A percentile compares a stretch with the other conserved stretches of the same genome.
These are phyloP conservation scores for Cancer borealis DNA, from an alignment of 2,888 invertebrate species.

Conservation along the genomic window DNA sequence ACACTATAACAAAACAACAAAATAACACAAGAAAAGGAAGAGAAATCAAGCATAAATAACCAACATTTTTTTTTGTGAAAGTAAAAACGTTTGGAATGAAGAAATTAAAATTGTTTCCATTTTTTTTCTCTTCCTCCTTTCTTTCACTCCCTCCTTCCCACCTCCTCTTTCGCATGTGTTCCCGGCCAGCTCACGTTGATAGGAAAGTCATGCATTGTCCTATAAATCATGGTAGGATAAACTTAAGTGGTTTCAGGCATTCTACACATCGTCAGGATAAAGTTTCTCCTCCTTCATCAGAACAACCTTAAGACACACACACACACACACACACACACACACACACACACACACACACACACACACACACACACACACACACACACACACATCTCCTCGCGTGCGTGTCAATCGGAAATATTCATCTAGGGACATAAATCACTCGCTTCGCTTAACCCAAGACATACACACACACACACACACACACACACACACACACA, in stretches of 20 bases:
- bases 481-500: too few relatives aligned
- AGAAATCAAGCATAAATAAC: too few relatives aligned
- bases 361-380: too few relatives aligned
- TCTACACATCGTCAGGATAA: neutral
- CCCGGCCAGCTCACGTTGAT: neutral
- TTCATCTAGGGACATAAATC: neutral
- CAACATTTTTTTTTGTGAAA: too few relatives aligned
- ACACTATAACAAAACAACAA: neutral
- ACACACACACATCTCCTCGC: neutral
- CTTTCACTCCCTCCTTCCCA: too few relatives aligned
- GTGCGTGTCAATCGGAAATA: neutral
- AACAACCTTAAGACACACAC: neutral
- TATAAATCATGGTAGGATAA: neutral
- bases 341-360: too few relatives aligned
- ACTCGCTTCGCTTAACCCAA: neutral
- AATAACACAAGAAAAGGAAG: too few relatives aligned
- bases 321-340: too few relatives aligned
- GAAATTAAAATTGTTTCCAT: neutral
- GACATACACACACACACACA: neutral
- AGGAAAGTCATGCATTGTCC: neutral
- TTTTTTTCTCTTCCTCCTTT: neutral
- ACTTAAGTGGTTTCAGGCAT: neutral
- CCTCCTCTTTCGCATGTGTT: neutral
- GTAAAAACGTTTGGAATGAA: too few relatives aligned
- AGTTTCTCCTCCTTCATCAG: neutral